These are phyloP conservation scores for Potamarius usumacintae DNA, from an alignment of 2,113 vertebrate genomes.

Conservation along the genomic window DNA sequence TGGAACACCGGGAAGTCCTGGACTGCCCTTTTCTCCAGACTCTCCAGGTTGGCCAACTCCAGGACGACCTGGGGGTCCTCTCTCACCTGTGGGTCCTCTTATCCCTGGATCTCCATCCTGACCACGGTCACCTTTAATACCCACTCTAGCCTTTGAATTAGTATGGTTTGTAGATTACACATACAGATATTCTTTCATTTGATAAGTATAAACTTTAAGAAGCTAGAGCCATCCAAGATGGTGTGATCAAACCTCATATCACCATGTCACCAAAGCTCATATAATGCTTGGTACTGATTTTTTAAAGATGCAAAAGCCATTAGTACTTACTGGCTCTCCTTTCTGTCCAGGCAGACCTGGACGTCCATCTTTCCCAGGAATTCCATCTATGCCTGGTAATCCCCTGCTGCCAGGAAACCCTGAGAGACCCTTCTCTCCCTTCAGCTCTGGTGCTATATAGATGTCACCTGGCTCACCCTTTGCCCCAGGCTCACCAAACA, in stretches of 20 bases:
- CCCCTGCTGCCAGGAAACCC: constrained; percentile 81
- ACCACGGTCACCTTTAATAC: constrained; percentile 90
- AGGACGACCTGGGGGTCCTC: constrained; percentile 83
- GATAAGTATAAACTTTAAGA: background rate
- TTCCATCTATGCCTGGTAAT: constrained; percentile 78
- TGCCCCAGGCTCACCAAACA: constrained; percentile 82
- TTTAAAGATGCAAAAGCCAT: background rate
- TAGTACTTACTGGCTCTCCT: constrained; percentile 82
- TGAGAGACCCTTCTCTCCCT: constrained; percentile 86
- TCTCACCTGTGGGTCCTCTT: constrained; percentile 80
- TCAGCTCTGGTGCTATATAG: constrained; percentile 76
- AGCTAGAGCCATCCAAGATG: background rate
- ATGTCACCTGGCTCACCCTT: constrained; percentile 91
- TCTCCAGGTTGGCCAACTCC: constrained; percentile 77
- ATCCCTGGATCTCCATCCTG: constrained; percentile 79
- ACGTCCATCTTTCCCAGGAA: constrained; percentile 81
- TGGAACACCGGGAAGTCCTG: constrained; percentile 78
- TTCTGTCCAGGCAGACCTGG: constrained; percentile 83
- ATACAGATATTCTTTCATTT: background rate
- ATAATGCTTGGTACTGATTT: background rate
- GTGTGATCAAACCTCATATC: background rate
- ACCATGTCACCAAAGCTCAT: background rate
- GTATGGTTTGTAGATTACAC: background rate
- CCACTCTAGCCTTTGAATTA: constrained; percentile 77
- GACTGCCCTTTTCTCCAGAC: constrained; percentile 85